These are phyloP conservation scores for Archaeoteleia sp. DNA, from an alignment of 2,888 invertebrate genomes.

Conservation along the genomic window DNA sequence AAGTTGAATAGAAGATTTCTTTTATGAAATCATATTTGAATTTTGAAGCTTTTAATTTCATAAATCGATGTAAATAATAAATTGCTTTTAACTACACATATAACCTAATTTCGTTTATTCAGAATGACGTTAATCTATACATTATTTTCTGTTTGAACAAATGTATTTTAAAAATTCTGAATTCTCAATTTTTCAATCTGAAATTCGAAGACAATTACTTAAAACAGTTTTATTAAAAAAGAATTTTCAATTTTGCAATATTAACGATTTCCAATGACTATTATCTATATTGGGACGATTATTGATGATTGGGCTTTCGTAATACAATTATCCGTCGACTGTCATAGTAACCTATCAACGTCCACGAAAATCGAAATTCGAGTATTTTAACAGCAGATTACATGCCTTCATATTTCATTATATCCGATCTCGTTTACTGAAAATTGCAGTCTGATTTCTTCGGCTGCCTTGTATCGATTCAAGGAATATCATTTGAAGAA, in stretches of 20 bases:
- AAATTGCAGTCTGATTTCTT: slow-evolving; percentile 29
- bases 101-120: too few species aligned
- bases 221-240: too few species aligned
- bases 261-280: background rate
- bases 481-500: slow-evolving; percentile 7
- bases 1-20: too few species aligned
- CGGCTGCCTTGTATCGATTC: slow-evolving; percentile 26
- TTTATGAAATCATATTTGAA: too few species aligned
- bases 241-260: slow-evolving; percentile 2
- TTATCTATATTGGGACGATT: slow-evolving; percentile 16
- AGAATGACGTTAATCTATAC: too few species aligned
- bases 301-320: slow-evolving; percentile 28
- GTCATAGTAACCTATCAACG: slow-evolving; percentile 36
- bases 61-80: too few species aligned
- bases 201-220: too few species aligned
- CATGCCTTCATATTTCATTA: slow-evolving; percentile 43
- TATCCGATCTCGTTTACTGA: slow-evolving; percentile 25
- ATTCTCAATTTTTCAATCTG: too few species aligned
- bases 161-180: background rate
- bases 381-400: slow-evolving; percentile 41
- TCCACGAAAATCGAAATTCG: slow-evolving; percentile 33
- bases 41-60: too few species aligned
- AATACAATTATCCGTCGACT: slow-evolving; percentile 41
- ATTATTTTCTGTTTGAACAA: too few species aligned
- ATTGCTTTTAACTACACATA: too few species aligned